A percentile compares a stretch with the other conserved stretches of the same genome.
These are phyloP conservation scores for Hermetia illucens DNA, from an alignment of 1,140 invertebrate species.

Conservation along the genomic window DNA sequence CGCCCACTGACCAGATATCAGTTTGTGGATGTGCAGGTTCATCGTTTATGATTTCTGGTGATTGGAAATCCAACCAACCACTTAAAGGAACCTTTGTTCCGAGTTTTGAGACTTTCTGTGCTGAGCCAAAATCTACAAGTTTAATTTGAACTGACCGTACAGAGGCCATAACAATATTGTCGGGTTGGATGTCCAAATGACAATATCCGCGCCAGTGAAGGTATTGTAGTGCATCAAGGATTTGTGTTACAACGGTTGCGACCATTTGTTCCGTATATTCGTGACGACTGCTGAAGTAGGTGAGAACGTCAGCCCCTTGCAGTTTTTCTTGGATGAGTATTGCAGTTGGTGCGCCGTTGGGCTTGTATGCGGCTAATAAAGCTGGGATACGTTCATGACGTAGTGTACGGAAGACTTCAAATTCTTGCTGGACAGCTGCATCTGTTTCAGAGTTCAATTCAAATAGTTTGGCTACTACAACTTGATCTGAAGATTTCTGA, in stretches of 20 bases:
- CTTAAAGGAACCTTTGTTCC: conserved; percentile 51
- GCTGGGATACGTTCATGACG: conserved; percentile 73
- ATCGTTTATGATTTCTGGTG: conserved; percentile 85
- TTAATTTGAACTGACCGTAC: conserved; percentile 78
- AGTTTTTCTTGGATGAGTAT: conserved; percentile 74
- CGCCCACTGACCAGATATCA: conserved; percentile 93
- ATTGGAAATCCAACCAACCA: conserved; percentile 42
- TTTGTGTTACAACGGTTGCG: conserved; percentile 64
- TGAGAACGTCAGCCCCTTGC: conserved; percentile 81
- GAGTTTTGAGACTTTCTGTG: conserved; percentile 63
- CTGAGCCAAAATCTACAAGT: conserved; percentile 79
- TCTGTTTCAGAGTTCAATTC: conserved; percentile 52
- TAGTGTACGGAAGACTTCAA: conserved; percentile 62
- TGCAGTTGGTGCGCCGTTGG: conserved; percentile 45
- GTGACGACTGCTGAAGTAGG: conserved; percentile 70
- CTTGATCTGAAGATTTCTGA: conserved; percentile 51
- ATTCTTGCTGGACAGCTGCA: conserved; percentile 56
- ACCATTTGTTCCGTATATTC: conserved; percentile 87
- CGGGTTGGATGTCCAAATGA: conserved; percentile 88
- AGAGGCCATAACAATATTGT: conserved; percentile 90
- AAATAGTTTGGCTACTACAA: conserved; percentile 66
- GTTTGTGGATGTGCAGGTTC: conserved; percentile 74
- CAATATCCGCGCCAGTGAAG: conserved; percentile 84
- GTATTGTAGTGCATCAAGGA: conserved; percentile 79
- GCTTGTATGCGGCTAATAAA: conserved; percentile 56